These are phyloP conservation scores for Hydrolagus colliei DNA, from an alignment of 2,797 vertebrate species.

Conservation along the genomic window DNA sequence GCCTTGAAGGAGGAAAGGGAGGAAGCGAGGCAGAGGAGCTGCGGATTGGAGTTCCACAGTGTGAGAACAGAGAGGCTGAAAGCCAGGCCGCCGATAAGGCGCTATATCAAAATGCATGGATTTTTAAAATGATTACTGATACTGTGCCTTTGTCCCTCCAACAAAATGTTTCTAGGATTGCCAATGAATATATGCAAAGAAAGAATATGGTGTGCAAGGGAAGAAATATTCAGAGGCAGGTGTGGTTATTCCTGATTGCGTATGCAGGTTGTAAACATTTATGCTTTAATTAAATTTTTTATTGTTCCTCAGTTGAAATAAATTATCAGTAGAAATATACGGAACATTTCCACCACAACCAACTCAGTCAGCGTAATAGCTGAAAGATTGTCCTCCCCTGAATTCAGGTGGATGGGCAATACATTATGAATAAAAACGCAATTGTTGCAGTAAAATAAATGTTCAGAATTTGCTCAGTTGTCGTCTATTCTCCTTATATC, in stretches of 20 bases:
- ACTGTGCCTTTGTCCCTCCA: no score
- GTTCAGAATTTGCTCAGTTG: background rate
- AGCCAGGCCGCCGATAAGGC: no score
- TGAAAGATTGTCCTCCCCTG: background rate
- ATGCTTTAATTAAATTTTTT: constrained; percentile 21
- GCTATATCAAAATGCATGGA: no score
- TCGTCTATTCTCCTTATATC: background rate
- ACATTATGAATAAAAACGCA: background rate
- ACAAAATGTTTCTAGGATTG: no score
- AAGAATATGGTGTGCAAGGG: background rate
- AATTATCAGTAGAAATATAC: constrained; percentile 2
- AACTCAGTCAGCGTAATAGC: background rate
- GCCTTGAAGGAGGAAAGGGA: no score
- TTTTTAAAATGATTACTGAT: no score
- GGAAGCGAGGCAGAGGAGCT: no score
- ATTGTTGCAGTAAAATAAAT: background rate
- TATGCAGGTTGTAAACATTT: background rate
- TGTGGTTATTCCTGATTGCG: background rate
- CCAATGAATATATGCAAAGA: background rate
- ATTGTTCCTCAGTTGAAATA: background rate
- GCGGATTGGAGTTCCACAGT: no score
- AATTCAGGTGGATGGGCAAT: background rate
- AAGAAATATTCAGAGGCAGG: constrained; percentile 4
- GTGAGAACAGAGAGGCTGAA: no score
- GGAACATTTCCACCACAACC: background rate